phyloP scores from a whole-genome alignment of 2,797 vertebrate genomes.

The Crenichthys baileyi region DNA sequence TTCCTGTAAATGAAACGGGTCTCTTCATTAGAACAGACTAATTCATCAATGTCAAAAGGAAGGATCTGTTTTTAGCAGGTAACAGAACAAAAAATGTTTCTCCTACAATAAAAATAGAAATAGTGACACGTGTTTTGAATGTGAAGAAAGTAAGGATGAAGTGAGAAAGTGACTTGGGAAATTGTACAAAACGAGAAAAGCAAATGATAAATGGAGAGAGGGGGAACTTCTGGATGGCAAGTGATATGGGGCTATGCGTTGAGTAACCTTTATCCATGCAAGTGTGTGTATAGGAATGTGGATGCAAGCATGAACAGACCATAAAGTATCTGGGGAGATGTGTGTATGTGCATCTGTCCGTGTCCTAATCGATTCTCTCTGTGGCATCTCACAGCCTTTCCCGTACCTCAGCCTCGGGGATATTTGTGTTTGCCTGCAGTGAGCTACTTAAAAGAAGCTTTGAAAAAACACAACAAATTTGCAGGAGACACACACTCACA shows the following conservation, averaged over 20 bases:
- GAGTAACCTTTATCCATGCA: slow-evolving; percentile 47
- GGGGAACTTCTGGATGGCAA: slow-evolving; percentile 34
- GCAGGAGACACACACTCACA: slow-evolving; percentile 39
- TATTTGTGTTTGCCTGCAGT: slow-evolving; percentile 72
- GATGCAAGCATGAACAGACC: slow-evolving; percentile 10
- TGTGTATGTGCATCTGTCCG: slow-evolving; percentile 20
- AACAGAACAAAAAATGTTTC: slow-evolving; percentile 17
- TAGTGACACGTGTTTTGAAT: neutral
- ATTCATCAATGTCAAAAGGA: neutral
- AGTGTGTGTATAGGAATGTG: slow-evolving; percentile 23
- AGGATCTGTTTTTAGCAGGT: slow-evolving; percentile 12
- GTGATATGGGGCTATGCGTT: slow-evolving; percentile 38
- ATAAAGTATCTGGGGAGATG: slow-evolving; percentile 40
- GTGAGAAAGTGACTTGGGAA: slow-evolving; percentile 27
- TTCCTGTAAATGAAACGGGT: neutral
- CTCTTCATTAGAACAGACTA: neutral
- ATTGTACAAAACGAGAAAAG: slow-evolving; percentile 55
- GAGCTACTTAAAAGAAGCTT: slow-evolving; percentile 59
- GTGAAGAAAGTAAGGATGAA: slow-evolving; percentile 33
- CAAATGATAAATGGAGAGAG: slow-evolving; percentile 56
- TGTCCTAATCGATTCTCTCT: slow-evolving; percentile 71
- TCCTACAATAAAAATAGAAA: slow-evolving; percentile 4
- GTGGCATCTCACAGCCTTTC: slow-evolving; percentile 58
- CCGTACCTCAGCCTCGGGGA: slow-evolving; percentile 56
- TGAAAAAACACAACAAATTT: slow-evolving; percentile 41